Percentiles rank a stretch among this genome's conserved stretches.
These are phyloP conservation scores for Ursus arctos DNA, from an alignment of 2,113 vertebrate genomes.

Conservation along the genomic window DNA sequence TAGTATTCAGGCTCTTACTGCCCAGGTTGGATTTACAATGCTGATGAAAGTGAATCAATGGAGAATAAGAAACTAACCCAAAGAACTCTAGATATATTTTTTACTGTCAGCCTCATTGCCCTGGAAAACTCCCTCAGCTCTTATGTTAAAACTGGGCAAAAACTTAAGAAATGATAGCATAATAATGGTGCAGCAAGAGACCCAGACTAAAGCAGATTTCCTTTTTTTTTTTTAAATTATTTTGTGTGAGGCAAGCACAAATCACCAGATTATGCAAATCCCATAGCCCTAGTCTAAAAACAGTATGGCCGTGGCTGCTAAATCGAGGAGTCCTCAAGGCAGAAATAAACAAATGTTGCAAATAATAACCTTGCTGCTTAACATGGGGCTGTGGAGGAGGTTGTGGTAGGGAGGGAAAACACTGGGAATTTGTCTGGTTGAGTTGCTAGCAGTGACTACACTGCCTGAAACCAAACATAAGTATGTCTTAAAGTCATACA, in stretches of 20 bases:
- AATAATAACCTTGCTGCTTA: background rate
- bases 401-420: background rate
- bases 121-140: background rate
- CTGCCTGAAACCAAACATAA: background rate
- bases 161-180: background rate
- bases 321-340: background rate
- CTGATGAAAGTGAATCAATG: background rate
- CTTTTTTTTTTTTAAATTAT: conserved; percentile 19
- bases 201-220: background rate
- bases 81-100: background rate
- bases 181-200: background rate
- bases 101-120: background rate
- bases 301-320: background rate
- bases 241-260: background rate
- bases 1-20: background rate
- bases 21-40: background rate
- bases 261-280: background rate
- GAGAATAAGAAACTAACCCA: background rate
- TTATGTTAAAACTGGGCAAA: background rate
- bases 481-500: background rate
- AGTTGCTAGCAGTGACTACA: background rate
- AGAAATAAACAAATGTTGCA: background rate
- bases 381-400: background rate
- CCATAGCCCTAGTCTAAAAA: background rate
- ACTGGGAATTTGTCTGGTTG: background rate